phyloP scores from a whole-genome alignment of 2,113 vertebrate genomes.

The Salvator merianae region DNA sequence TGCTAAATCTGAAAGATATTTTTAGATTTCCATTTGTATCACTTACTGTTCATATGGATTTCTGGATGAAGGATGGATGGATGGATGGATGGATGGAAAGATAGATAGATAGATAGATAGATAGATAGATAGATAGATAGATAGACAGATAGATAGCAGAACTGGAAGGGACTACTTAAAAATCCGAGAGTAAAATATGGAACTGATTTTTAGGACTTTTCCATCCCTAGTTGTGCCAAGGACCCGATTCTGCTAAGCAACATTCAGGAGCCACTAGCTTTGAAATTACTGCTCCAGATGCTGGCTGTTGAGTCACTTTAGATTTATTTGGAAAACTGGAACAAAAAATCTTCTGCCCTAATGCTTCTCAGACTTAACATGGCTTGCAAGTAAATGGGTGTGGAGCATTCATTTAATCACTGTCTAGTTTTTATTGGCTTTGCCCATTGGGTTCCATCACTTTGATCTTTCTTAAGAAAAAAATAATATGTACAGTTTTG shows the following conservation, averaged over 20 bases:
- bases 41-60: too few species aligned
- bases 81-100: too few species aligned
- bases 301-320: neutral
- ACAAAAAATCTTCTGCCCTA: neutral
- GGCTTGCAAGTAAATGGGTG: neutral
- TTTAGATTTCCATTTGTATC: too few species aligned
- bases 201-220: too few species aligned
- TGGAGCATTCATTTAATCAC: neutral
- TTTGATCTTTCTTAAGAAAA: neutral
- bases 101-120: too few species aligned
- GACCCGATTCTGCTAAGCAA: neutral
- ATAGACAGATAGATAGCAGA: too few species aligned
- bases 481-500: slow-evolving; percentile 2
- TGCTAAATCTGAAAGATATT: too few species aligned
- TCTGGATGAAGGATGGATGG: too few species aligned
- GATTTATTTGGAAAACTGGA: neutral
- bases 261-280: neutral
- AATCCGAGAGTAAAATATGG: too few species aligned
- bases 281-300: neutral
- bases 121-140: too few species aligned
- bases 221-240: too few species aligned
- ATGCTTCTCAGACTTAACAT: neutral
- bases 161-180: too few species aligned
- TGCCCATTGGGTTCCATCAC: neutral
- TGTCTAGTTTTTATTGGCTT: neutral